These are phyloP conservation scores for Cephus pulcher DNA, from an alignment of 2,888 invertebrate species.

Conservation along the genomic window DNA sequence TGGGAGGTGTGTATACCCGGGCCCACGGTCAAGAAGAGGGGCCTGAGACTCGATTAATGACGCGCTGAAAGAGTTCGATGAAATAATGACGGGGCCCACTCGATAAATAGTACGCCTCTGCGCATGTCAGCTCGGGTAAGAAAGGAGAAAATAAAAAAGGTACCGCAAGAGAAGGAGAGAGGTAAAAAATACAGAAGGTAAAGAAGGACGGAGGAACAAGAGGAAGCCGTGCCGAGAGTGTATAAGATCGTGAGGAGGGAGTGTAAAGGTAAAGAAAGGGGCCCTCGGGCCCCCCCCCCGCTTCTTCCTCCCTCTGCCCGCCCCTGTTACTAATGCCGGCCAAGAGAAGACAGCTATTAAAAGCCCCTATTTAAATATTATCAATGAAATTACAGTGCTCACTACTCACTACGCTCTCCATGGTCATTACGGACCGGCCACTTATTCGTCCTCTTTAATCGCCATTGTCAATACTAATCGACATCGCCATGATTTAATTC, in stretches of 20 bases:
- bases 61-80: conserved; percentile 62
- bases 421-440: conserved; percentile 45
- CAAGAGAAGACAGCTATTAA: conserved; percentile 56
- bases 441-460: conserved; percentile 54
- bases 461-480: conserved; percentile 60
- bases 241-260: not conserved
- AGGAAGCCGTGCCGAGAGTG: not conserved
- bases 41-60: conserved; percentile 32
- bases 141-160: conserved; percentile 30
- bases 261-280: conserved; percentile 1
- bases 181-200: conserved; percentile 14
- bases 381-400: conserved; percentile 60
- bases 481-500: conserved; percentile 60
- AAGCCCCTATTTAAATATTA: conserved; percentile 63
- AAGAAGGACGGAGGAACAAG: conserved; percentile 6
- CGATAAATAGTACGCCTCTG: conserved; percentile 57
- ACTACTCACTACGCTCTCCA: conserved; percentile 32
- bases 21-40: not conserved
- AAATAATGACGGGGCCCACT: conserved; percentile 60
- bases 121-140: conserved; percentile 18
- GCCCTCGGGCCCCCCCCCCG: conserved; percentile 32
- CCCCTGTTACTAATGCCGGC: conserved; percentile 22
- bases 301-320: not conserved
- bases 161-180: conserved; percentile 16
- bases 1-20: not conserved